A percentile compares a stretch with the other conserved stretches of the same genome.
phyloP scores from a whole-genome alignment of 2,797 vertebrate genomes.

The Petrocephalus sullivani region DNA sequence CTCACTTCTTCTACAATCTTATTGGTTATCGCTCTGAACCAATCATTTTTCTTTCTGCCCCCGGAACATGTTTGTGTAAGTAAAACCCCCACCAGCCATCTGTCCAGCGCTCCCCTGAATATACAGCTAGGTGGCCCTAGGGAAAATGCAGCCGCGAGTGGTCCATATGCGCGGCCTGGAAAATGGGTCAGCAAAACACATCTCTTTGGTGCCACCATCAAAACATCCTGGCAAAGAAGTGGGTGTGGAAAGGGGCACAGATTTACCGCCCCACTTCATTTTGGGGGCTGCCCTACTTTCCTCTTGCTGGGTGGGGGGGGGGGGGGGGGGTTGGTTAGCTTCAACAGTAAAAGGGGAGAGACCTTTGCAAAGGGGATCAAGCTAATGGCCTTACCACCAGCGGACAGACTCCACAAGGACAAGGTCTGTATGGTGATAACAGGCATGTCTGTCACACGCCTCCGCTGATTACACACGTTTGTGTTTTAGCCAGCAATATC shows the following conservation, averaged over 20 bases:
- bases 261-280: slow-evolving; percentile 38
- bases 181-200: slow-evolving; percentile 43
- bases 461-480: not conserved
- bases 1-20: too few species aligned
- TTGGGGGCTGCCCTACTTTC: slow-evolving; percentile 35
- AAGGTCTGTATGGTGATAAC: not conserved
- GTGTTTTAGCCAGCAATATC: not conserved
- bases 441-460: not conserved
- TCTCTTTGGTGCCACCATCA: not conserved
- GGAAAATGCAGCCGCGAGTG: not conserved
- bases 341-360: too few species aligned
- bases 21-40: too few species aligned
- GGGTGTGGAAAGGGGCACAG: not conserved
- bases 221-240: not conserved
- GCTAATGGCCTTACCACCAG: not conserved
- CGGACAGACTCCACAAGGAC: not conserved
- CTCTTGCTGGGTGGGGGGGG: not conserved
- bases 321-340: not conserved
- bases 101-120: not conserved
- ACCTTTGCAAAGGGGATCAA: not conserved
- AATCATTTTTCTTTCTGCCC: too few species aligned
- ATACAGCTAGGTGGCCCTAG: not conserved
- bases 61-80: too few species aligned
- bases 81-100: not conserved
- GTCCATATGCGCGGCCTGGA: slow-evolving; percentile 20